Evolutionary conservation across 1,140 invertebrate species (phyloP).

Genomic region (Drosophila murphyi): DNA sequence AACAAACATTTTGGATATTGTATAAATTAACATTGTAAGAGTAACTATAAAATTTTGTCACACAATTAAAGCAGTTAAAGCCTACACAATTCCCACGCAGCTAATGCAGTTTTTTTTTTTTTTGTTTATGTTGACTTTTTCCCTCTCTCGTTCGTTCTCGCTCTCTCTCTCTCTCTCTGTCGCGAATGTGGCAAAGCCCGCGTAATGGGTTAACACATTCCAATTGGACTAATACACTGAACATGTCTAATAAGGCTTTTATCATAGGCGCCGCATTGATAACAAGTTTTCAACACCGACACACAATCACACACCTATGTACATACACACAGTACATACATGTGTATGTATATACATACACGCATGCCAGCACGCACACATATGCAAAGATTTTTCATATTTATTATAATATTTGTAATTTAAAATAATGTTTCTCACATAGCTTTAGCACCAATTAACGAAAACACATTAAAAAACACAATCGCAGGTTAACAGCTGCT

Average conservation of each 20-base stretch:
- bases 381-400: slow-evolving; percentile 64
- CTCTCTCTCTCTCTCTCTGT: background rate
- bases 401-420: slow-evolving; percentile 62
- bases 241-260: slow-evolving; percentile 79
- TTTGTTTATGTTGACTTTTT: slow-evolving; percentile 41
- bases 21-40: background rate
- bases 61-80: slow-evolving; percentile 17
- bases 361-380: slow-evolving; percentile 58
- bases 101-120: slow-evolving; percentile 8
- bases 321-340: slow-evolving; percentile 30
- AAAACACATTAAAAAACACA: slow-evolving; percentile 44
- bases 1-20: background rate
- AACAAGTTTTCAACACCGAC: slow-evolving; percentile 77
- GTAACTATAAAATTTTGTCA: slow-evolving; percentile 7
- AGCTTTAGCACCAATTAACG: slow-evolving; percentile 43
- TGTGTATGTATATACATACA: slow-evolving; percentile 49
- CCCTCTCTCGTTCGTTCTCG: slow-evolving; percentile 1
- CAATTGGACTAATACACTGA: slow-evolving; percentile 61
- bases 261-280: slow-evolving; percentile 82
- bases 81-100: slow-evolving; percentile 42
- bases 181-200: slow-evolving; percentile 31
- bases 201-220: slow-evolving; percentile 46
- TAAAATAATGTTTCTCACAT: slow-evolving; percentile 49
- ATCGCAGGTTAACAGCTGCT: slow-evolving; percentile 56
- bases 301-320: slow-evolving; percentile 35